Evolutionary conservation across 1,140 invertebrate genomes (phyloP).

Genomic region (Lasaia peninsularis): DNA sequence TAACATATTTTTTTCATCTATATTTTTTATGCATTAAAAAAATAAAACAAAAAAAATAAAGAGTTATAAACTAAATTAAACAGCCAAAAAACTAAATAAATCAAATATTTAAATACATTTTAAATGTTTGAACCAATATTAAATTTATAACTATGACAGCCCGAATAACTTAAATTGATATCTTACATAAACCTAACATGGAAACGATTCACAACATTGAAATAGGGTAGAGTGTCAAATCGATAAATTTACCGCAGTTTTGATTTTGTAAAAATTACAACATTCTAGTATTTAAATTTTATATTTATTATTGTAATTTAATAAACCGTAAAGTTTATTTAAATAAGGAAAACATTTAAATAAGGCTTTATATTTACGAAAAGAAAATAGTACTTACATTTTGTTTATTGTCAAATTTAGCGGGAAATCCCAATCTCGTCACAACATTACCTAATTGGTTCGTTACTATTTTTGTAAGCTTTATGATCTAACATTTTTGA

Average conservation of each 20-base stretch:
- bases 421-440: slow-evolving; percentile 36
- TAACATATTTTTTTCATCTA: not conserved
- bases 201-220: slow-evolving; percentile 50
- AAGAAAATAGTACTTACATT: slow-evolving; percentile 35
- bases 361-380: not conserved
- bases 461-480: slow-evolving; percentile 47
- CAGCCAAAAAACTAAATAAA: not conserved
- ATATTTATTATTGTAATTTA: slow-evolving; percentile 8
- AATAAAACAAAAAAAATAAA: not conserved
- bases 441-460: slow-evolving; percentile 68
- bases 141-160: not conserved
- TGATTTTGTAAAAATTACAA: slow-evolving; percentile 56
- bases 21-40: not conserved
- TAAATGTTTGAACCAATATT: not conserved
- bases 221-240: slow-evolving; percentile 69
- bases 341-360: slow-evolving; percentile 14
- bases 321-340: not conserved
- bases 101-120: not conserved
- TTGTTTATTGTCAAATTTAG: slow-evolving; percentile 60
- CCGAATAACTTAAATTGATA: slow-evolving; percentile 22
- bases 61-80: not conserved
- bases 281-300: not conserved
- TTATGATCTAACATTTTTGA: slow-evolving; percentile 63
- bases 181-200: slow-evolving; percentile 33
- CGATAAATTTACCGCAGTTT: slow-evolving; percentile 78